phyloP scores from a whole-genome alignment of 2,888 invertebrate genomes.

The Ochropacha duplaris region DNA sequence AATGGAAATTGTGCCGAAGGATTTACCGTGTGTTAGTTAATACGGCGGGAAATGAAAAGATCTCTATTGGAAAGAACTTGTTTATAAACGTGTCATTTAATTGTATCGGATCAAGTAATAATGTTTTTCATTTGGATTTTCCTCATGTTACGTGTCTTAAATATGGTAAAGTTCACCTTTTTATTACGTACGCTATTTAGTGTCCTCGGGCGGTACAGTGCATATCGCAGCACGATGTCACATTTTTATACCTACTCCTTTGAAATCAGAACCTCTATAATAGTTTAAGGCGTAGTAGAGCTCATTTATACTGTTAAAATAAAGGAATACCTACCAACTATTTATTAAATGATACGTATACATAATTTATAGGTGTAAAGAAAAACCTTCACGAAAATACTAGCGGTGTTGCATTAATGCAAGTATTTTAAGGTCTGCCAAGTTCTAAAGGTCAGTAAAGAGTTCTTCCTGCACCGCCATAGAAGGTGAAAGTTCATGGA shows the following conservation, averaged over 20 bases:
- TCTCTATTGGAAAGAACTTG: conserved; percentile 8
- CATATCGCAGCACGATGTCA: neutral
- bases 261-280: too few relatives aligned
- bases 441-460: conserved; percentile 52
- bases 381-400: neutral
- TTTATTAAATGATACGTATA: too few relatives aligned
- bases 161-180: neutral
- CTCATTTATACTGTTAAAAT: too few relatives aligned
- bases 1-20: conserved; percentile 25
- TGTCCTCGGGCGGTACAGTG: neutral
- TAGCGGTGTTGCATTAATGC: neutral
- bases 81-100: conserved; percentile 2
- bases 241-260: neutral
- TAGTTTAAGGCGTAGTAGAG: too few relatives aligned
- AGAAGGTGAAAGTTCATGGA: conserved; percentile 71
- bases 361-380: too few relatives aligned
- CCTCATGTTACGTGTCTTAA: neutral
- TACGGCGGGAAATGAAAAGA: conserved; percentile 13
- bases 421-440: conserved; percentile 26
- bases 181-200: neutral
- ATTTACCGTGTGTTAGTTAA: conserved; percentile 25
- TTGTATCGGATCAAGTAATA: neutral
- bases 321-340: too few relatives aligned
- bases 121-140: neutral
- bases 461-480: conserved; percentile 46